Conservation (phyloP, 2,113 vertebrate species). For the Polypterus bichir region DNA sequence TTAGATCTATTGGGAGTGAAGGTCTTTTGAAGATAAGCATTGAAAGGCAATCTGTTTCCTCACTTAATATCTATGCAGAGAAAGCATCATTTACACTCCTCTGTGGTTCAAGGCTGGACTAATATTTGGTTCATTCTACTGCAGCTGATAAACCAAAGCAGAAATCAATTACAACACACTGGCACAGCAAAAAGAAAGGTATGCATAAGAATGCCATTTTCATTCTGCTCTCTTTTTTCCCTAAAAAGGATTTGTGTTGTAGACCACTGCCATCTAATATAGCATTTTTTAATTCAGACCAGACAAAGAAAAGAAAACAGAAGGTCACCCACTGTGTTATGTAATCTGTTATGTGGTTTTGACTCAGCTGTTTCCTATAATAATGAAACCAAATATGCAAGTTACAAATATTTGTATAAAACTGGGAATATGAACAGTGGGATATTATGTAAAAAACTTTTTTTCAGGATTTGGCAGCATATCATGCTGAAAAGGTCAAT, state of each 20-base stretch:
- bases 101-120: too few relatives aligned
- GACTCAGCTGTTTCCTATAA: neutral
- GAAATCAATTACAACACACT: constrained; percentile 1
- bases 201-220: constrained; percentile 7
- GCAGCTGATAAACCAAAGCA: constrained; percentile 1
- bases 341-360: neutral
- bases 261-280: constrained; percentile 15
- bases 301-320: too few relatives aligned
- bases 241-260: constrained; percentile 11
- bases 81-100: too few relatives aligned
- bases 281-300: too few relatives aligned
- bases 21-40: too few relatives aligned
- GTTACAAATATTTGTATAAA: neutral
- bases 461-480: too few relatives aligned
- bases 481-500: too few relatives aligned
- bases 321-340: neutral
- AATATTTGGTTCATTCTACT: neutral
- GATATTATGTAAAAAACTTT: neutral
- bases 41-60: too few relatives aligned
- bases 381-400: neutral
- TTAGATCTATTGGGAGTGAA: too few relatives aligned
- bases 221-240: constrained; percentile 8
- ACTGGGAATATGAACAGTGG: neutral
- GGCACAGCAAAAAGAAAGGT: constrained; percentile 10
- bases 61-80: too few relatives aligned